Percentiles rank a stretch among this genome's conserved stretches.
These are phyloP conservation scores for Ophiodon elongatus DNA, from an alignment of 2,113 vertebrate genomes.

Conservation along the genomic window DNA sequence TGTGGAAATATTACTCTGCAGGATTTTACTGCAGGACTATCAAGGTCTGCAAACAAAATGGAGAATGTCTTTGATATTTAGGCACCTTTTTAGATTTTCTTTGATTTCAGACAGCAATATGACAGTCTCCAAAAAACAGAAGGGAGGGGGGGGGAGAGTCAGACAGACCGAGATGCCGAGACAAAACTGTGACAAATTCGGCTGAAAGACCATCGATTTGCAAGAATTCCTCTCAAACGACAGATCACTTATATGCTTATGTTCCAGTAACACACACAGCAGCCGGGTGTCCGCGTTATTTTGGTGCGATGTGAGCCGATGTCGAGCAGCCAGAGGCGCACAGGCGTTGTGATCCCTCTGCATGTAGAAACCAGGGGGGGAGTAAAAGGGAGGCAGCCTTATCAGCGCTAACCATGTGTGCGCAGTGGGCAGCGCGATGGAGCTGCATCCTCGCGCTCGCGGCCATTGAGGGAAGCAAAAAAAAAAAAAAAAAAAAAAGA, in stretches of 20 bases:
- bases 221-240: not conserved
- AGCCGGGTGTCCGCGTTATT: slow-evolving; percentile 22
- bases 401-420: slow-evolving; percentile 72
- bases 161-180: slow-evolving; percentile 15
- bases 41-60: slow-evolving; percentile 1
- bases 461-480: slow-evolving; percentile 50
- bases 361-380: slow-evolving; percentile 55
- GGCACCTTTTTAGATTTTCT: slow-evolving; percentile 10
- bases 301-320: slow-evolving; percentile 42
- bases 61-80: slow-evolving; percentile 2
- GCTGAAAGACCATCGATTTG: not conserved
- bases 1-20: slow-evolving; percentile 24
- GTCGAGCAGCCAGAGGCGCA: slow-evolving; percentile 57
- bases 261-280: slow-evolving; percentile 6
- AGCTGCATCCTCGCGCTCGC: slow-evolving; percentile 60
- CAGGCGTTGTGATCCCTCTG: slow-evolving; percentile 59
- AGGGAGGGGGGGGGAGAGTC: not conserved
- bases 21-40: slow-evolving; percentile 12
- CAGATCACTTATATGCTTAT: slow-evolving; percentile 27
- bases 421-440: slow-evolving; percentile 64
- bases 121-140: slow-evolving; percentile 17
- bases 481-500: slow-evolving; percentile 2
- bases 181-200: slow-evolving; percentile 33
- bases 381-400: slow-evolving; percentile 49
- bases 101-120: slow-evolving; percentile 39